Evolutionary conservation across 1,140 invertebrate species (phyloP), one percentile per base, ranked within the genome.

Genomic region (Littorina saxatilis): DNA sequence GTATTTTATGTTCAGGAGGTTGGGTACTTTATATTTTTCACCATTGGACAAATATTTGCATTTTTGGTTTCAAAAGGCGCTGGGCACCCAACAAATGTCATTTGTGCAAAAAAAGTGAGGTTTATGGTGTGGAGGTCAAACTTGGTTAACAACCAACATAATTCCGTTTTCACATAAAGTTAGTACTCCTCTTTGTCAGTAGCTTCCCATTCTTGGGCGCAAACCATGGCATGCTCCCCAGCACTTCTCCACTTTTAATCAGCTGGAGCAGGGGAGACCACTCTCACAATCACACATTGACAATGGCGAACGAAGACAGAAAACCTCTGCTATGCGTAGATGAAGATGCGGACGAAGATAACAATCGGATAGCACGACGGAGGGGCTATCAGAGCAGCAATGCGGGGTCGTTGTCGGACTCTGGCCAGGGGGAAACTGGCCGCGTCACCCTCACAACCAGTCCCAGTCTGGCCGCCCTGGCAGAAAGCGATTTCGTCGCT

Each of bases 401-500:
- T 43, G 29, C 39, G 3, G 76, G 76, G 27, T 35, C 86, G 1
- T 72, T 78, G 27, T 61, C 85, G 32, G 75, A 82, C 40, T 76
- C 68, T 74, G 84, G 83, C 32, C 81, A 79, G 9, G 82, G 78
- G 23, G 75, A 76, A 9, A 77, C 85, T 66, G 85, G 86, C 5
- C 83, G 80, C 55, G 86, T 89, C 15, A 87, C 79, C 23, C 82
- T 88, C 37, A 89, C 85, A 81, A 79, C 77, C 27, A 88, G 83
- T 32, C 83, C 70, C 23, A 86, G 86, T 32, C 79, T 82, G 0
- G 66, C 82, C 3, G 81, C 87, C 29, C 76, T 86, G 5, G 58
- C 81, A 0, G 89, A 88, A 58, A 68, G 80, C 7, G 90, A 92
- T 79, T 80, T 90, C 50, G 89, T 93, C 70, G 90, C 92, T 23